Base-by-base conservation (phyloP, 2,113 vertebrate genomes). In the Mola mola region DNA sequence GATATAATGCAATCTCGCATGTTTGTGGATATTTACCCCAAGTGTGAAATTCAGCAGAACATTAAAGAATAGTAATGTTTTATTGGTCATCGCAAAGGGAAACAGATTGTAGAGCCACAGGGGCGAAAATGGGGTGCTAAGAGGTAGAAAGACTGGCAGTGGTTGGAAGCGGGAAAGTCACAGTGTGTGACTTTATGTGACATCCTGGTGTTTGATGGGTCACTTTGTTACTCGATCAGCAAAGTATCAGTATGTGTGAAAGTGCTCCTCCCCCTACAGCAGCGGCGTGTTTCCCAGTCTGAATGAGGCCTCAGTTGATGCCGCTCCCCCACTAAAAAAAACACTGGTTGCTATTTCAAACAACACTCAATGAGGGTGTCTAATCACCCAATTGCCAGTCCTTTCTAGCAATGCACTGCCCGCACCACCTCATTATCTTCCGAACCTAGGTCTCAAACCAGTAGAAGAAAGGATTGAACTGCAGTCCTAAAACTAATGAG, bases 201-300 rank as follows among this genome's bases (percentile, higher is more conserved):
- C 50, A 24, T 86, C 90, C 90, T 87, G 85, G 82, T 79, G 89
- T 88, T 88, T 86, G 75, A 89, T 52, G 77, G 68, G 62, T 83
- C 81, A 75, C 87, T 90, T 88, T 89, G 91, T 90, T 88, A 92
- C 88, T 81, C 52, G 89, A 93, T 81, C 88, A 79, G 87, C 67
- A 75, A 83, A 89, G 89, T 90, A 90, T 89, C 89, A 81, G 51
- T 77, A 28, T 38, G 85, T 87, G 88, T 89, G 83, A 89, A 87
- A 77, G 75, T 64, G 71, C 71, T 68, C 78, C 82, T 66, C 69
- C 79, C 70, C 71, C 71, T 52, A 12, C 40, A 43, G 62, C 66
- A 57, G 61, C 11, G 65, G 37, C 11, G 61, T n/a, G 63, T 76
- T 40, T 75, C 78, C 72, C 71, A 82, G 85, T 85, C 78, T 57